phyloP scores from a whole-genome alignment of 1,140 invertebrate species.

The honey bee (Apis mellifera) region Amel_HAv3.1 CM009940.2:3885501-3886000 shows the following conservation, averaged over 20 bases:
- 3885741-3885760: constrained; percentile 18
- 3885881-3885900: constrained; percentile 14
- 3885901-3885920: constrained; percentile 38
- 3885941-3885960: neutral
- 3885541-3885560: too few species aligned
- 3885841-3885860: neutral
- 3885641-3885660: too few species aligned
- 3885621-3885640: too few species aligned
- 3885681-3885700: neutral
- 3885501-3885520: too few species aligned
- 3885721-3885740: neutral
- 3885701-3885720: neutral
- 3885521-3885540: too few species aligned
- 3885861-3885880: constrained; percentile 31
- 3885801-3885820: constrained; percentile 7
- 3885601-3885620: too few species aligned
- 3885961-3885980: neutral
- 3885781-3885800: constrained; percentile 14
- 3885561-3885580: too few species aligned
- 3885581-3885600: too few species aligned
- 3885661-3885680: too few species aligned
- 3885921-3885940: constrained; percentile 9
- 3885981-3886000: neutral
- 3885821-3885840: constrained; percentile 49
- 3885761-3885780: constrained; percentile 6